Base-by-base conservation (phyloP, 2,113 vertebrate species). In the Burhinus oedicnemus region DNA sequence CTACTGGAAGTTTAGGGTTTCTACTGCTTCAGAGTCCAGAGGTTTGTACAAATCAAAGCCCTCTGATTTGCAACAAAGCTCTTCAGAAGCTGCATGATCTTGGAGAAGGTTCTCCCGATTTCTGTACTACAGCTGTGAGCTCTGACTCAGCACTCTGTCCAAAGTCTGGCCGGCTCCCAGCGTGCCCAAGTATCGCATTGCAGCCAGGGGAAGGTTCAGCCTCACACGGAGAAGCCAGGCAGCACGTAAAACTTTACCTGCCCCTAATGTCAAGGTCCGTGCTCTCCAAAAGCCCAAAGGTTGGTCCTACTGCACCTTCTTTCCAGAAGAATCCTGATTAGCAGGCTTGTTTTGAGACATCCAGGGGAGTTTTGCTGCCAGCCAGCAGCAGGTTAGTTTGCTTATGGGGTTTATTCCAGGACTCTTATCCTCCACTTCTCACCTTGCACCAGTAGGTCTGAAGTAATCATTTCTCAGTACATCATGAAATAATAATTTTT, bases 81-180 rank as follows among this genome's bases (percentile, higher is more conserved):
- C 65, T 89, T 69, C 30, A 74, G 64, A 92, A 45, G 54, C 9
- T 1, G 61, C 71, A 45, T 2, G 4, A n/a, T 8, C 32, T 66
- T 8, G 0, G 62, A 86, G 74, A 72, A 91, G 81, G 69, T 71
- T 57, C 64, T 89, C 61, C 83, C 1, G 9, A 34, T 60, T 83
- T 87, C 88, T 44, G n/a, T 49, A 15, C 80, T 62, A 7, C 88
- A 86, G 83, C 75, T 84, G 70, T 0, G 36, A 85, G 75, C 75
- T 94, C 85, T 86, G 90, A 94, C 92, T 95, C 90, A 81, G 90
- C 58, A 11, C 66, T 60, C 38, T 44, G 17, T 14, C 79, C 92
- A 29, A 77, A 91, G 20, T 16, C 70, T 29, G 92, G 38, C 92
- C 76, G 57, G 78, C 44, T 93, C 84, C 44, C 0, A 0, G 32